A percentile compares a stretch with the other conserved stretches of the same genome.
These are phyloP conservation scores for Morinoia aosen DNA, from an alignment of 2,888 invertebrate genomes.

Conservation along the genomic window DNA sequence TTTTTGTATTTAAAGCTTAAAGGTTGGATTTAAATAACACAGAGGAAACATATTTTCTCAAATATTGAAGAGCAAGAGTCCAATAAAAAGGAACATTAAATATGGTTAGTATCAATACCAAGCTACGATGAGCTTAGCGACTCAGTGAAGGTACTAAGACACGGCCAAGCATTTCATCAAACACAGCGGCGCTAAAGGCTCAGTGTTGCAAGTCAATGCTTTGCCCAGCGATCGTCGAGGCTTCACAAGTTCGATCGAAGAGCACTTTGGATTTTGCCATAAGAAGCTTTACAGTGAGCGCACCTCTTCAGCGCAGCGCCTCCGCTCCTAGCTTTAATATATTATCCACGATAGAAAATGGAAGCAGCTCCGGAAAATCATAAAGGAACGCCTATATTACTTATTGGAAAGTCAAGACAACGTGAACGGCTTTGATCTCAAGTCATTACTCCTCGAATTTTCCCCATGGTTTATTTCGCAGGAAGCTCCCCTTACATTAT, in stretches of 20 bases:
- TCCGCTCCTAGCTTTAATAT: constrained; percentile 19
- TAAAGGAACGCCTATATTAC: constrained; percentile 53
- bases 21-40: not conserved
- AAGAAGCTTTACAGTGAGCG: constrained; percentile 44
- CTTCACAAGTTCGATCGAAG: constrained; percentile 45
- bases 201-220: constrained; percentile 26
- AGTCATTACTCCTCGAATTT: constrained; percentile 51
- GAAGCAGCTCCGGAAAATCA: constrained; percentile 37
- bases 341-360: constrained; percentile 48
- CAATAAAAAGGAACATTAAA: not conserved
- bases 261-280: constrained; percentile 45
- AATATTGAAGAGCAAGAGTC: not conserved
- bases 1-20: not conserved
- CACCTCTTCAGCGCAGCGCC: not conserved
- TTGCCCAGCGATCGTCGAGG: not conserved
- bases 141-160: not conserved
- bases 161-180: not conserved
- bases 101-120: not conserved
- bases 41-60: not conserved
- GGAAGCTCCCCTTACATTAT: constrained; percentile 44
- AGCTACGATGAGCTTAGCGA: not conserved
- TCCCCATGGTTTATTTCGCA: constrained; percentile 46
- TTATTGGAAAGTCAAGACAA: constrained; percentile 53
- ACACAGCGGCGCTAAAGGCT: not conserved
- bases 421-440: constrained; percentile 53